Evolutionary conservation across 1,140 invertebrate species (phyloP).

Genomic region (Drosophila pectinifera): DNA sequence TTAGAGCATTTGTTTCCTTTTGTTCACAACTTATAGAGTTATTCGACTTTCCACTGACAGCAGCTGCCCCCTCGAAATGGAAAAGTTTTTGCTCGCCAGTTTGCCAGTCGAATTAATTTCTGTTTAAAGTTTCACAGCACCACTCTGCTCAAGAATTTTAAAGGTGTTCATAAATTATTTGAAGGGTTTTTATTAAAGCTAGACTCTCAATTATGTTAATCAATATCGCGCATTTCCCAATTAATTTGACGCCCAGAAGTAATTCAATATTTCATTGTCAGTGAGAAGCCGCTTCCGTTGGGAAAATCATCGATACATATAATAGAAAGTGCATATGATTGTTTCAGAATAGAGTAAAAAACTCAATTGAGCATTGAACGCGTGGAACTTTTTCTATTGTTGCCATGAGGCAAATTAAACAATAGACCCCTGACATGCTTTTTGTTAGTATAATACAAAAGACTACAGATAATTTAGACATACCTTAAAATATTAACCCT

Average conservation of each 20-base stretch:
- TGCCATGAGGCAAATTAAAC: neutral
- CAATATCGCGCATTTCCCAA: neutral
- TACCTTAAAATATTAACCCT: neutral
- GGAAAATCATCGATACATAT: neutral
- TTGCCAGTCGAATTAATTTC: slow-evolving; percentile 2
- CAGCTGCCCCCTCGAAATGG: slow-evolving; percentile 58
- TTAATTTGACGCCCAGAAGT: neutral
- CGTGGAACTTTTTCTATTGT: slow-evolving; percentile 2
- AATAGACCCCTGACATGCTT: neutral
- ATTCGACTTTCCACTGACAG: slow-evolving; percentile 29
- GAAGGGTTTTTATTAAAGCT: slow-evolving; percentile 28
- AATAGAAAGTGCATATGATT: neutral
- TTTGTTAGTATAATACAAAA: neutral
- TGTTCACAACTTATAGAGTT: slow-evolving; percentile 32
- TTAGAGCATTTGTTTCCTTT: slow-evolving; percentile 52
- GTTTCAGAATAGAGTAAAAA: neutral
- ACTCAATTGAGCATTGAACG: neutral
- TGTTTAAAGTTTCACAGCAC: slow-evolving; percentile 16
- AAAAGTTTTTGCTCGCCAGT: slow-evolving; percentile 49
- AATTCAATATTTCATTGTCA: neutral
- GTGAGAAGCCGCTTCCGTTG: neutral
- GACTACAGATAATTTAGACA: neutral
- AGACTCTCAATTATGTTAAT: slow-evolving; percentile 27
- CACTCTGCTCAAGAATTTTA: slow-evolving; percentile 39
- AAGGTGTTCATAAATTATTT: slow-evolving; percentile 49